Percentiles rank a stretch among this genome's conserved stretches.
phyloP scores from a whole-genome alignment of 2,888 invertebrate genomes.

The Leptogaster cylindrica region DNA sequence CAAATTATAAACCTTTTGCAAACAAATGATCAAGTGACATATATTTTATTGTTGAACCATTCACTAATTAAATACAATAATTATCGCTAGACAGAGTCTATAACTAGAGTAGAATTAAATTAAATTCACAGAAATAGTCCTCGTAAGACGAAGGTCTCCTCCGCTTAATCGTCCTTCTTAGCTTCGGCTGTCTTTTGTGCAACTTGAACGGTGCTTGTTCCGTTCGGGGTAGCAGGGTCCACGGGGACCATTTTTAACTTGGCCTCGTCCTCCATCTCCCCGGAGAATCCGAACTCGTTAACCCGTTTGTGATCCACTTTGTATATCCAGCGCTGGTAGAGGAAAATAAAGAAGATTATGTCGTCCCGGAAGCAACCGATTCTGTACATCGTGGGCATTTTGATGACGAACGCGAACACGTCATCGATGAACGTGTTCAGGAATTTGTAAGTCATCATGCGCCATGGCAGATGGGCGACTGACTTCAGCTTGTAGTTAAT shows the following conservation, averaged over 20 bases:
- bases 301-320: slow-evolving; percentile 92
- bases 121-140: background rate
- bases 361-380: slow-evolving; percentile 98
- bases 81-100: background rate
- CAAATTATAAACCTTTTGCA: too few species aligned
- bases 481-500: slow-evolving; percentile 99
- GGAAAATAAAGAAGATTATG: slow-evolving; percentile 97
- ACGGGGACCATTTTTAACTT: slow-evolving; percentile 34
- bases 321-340: slow-evolving; percentile 99
- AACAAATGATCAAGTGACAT: slow-evolving; percentile 3
- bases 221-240: background rate
- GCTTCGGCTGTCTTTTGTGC: slow-evolving; percentile 54
- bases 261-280: slow-evolving; percentile 79
- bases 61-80: slow-evolving; percentile 15
- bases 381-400: slow-evolving; percentile 99
- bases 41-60: slow-evolving; percentile 22
- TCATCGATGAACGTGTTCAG: slow-evolving; percentile 99
- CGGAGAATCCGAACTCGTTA: slow-evolving; percentile 98
- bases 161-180: slow-evolving; percentile 60
- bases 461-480: slow-evolving; percentile 98
- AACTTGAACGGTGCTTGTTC: slow-evolving; percentile 24
- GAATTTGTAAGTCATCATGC: slow-evolving; percentile 99
- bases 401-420: slow-evolving; percentile 99
- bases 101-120: slow-evolving; percentile 23
- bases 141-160: background rate